Base-by-base conservation (phyloP, 2,113 vertebrate genomes). In the Helogale parvula region DNA sequence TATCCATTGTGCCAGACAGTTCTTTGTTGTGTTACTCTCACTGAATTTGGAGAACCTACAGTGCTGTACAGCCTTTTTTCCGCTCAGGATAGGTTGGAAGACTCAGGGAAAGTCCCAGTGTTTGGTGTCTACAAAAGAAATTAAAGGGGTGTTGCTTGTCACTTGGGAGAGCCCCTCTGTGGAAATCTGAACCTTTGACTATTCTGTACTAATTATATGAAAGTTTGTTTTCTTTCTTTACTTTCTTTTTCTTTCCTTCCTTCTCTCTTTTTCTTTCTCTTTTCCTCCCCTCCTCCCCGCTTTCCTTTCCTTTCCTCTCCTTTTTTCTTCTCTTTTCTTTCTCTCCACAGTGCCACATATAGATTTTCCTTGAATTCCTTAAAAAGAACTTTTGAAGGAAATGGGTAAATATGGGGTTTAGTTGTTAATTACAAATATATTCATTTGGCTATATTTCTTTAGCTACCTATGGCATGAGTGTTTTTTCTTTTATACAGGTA, bases 361-460 rank as follows among this genome's bases (percentile, higher is more conserved):
- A 38, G 72, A 27, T 96, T 96, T 96, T 41, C 57, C 88, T 57
- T 50, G 68, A 45, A 63, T 38, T 69, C 23, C 29, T 87, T 92
- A 80, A 82, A 94, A 45, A 45, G 74, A 95, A 29, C 57, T 38
- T 96, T 77, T 93, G 66, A 96, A 96, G 29, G 54, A 92, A 85
- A 16, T 91, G 50, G 83, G 17, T 83, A 54, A 96, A 90, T 52
- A 25, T 77, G 25, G 86, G 10, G 52, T 96, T 97, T 89, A 35
- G 19, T 91, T 88, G 35, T 93, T 90, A 94, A 80, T 54, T 93
- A 45, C 29, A 65, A 35, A 74, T 79, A 3, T 27, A 50, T 90
- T 86, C 57, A 63, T 83, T 23, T 63, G 35, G 13, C 4, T 94
- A 0, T 90, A 76, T 89, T 94, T 94, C 14, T 97, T 7, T 88